These are phyloP conservation scores for Hydra vulgaris DNA, from an alignment of 30 jellyfish, hydroid and myxozoan genomes.

Conservation along the genomic window DNA sequence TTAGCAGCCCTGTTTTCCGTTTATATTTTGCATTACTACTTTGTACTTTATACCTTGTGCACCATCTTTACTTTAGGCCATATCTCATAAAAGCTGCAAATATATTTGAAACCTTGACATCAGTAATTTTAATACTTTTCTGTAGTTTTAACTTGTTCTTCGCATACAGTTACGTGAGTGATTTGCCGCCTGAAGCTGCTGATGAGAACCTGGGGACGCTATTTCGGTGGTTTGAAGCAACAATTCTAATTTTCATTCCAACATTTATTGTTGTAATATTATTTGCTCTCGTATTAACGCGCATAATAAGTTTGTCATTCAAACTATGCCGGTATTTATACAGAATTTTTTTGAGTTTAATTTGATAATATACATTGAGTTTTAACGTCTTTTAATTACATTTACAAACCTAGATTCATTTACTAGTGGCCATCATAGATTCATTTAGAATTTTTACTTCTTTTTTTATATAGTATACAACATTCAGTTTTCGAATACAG, in stretches of 20 bases:
- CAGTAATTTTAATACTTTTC: constrained; percentile 45
- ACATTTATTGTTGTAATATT: constrained; percentile 22
- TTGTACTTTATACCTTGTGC: constrained; percentile 63
- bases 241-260: constrained; percentile 50
- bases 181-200: constrained; percentile 74
- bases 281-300: constrained; percentile 16
- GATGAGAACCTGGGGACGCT: constrained; percentile 41
- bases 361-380: not conserved
- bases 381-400: no score
- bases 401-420: no score
- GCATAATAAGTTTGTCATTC: constrained; percentile 15
- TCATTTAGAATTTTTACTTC: no score
- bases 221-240: constrained; percentile 77
- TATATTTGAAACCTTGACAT: constrained; percentile 48
- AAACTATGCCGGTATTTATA: not conserved
- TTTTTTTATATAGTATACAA: no score
- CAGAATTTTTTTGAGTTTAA: not conserved
- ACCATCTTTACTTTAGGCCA: constrained; percentile 61
- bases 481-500: no score
- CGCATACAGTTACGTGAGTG: constrained; percentile 90
- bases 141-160: constrained; percentile 75
- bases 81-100: constrained; percentile 41
- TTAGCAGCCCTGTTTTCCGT: constrained; percentile 62
- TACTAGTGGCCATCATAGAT: no score
- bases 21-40: constrained; percentile 50